Base-by-base conservation (phyloP, 1,140 invertebrate species). In the Zaprionus nigranus region DNA sequence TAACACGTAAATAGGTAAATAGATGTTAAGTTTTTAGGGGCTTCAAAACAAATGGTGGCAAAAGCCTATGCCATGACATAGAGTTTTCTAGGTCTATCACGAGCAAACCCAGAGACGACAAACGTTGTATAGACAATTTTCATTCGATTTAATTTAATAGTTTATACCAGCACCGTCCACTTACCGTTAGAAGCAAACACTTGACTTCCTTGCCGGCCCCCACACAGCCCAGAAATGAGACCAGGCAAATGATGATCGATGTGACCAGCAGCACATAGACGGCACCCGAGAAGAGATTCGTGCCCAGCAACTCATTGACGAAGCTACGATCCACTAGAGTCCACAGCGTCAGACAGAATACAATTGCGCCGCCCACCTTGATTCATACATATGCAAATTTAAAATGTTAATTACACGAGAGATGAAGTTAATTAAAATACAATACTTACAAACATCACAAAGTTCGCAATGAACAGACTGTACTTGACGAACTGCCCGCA, bases 191-290 rank as follows among this genome's bases (percentile, higher is more conserved):
- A 7, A 98, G 94, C 95, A 98, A 95, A 92, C 97, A 98, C 93
- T 97, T 97, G 64, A 98, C 95, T 94, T 98, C 97, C 78, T 96
- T 97, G 15, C 96, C 95, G 5, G 97, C 97, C 17, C 97, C 97
- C 57, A 97, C 94, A 92, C 97, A 98, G 30, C 97, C 97, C 69
- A 98, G 94, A 90, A 97, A 96, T 5, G 97, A 96, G 26, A 98
- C 95, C 40, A 98, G 82, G 73, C 96, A 94, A 34, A 97, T 95
- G 24, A 96, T 93, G 15, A 96, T 94, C 11, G 97, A 97, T 51
- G 96, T 97, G 3, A 95, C 95, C 22, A 98, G 95, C 26, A 98
- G 93, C 67, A 98, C 96, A 75, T 96, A 97, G 30, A 97, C 95
- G 1, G 97, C 96, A 9, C 96, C 97, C 43, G 96, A 95, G 92